Evolutionary conservation across 2,888 invertebrate genomes (phyloP).

Genomic region (Nycteola revayana): DNA sequence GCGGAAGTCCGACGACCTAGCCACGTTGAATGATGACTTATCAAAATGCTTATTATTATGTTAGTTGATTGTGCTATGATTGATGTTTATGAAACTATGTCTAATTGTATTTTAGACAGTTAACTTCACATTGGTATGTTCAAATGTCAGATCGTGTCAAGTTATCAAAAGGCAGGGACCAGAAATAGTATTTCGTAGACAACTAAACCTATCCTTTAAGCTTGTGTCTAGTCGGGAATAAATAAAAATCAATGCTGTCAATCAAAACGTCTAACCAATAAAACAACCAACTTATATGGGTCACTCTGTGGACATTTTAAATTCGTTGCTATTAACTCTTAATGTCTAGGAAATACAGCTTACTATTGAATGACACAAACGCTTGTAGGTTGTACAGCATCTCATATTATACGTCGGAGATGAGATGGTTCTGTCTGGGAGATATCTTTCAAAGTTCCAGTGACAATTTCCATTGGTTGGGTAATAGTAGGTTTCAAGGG

Average conservation of each 20-base stretch:
- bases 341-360: conserved; percentile 6
- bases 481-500: conserved; percentile 36
- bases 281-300: conserved; percentile 19
- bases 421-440: conserved; percentile 18
- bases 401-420: conserved; percentile 37
- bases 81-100: too few species aligned
- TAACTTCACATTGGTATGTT: too few species aligned
- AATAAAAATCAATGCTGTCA: conserved; percentile 19
- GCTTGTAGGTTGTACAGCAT: conserved; percentile 28
- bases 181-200: too few species aligned
- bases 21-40: too few species aligned
- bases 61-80: too few species aligned
- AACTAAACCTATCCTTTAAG: too few species aligned
- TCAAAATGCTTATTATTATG: too few species aligned
- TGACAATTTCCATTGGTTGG: conserved; percentile 41
- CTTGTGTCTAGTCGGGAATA: too few species aligned
- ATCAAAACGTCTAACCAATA: conserved; percentile 28
- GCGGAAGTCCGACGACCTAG: too few species aligned
- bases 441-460: conserved; percentile 28
- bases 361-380: conserved; percentile 8
- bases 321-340: conserved; percentile 1
- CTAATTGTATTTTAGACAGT: too few species aligned
- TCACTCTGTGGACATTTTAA: conserved; percentile 6
- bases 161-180: too few species aligned
- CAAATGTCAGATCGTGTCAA: too few species aligned